A percentile compares a stretch with the other conserved stretches of the same genome.
Conservation (phyloP, 2,888 invertebrate genomes). For the Andricus curvator region DNA sequence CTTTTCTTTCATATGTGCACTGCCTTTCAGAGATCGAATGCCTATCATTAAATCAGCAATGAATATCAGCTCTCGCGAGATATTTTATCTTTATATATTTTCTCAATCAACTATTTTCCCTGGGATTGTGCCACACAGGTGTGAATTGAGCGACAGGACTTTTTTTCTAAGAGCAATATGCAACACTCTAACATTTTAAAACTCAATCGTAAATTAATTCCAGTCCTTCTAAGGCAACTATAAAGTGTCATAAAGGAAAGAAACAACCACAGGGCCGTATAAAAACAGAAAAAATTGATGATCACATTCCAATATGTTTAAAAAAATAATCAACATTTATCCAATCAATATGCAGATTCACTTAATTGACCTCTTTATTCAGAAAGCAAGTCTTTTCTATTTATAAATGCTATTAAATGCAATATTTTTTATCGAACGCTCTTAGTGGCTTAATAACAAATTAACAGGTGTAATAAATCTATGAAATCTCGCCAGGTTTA, state of each 20-base stretch:
- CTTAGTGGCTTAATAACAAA: background rate
- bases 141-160: constrained; percentile 30
- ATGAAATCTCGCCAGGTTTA: constrained; percentile 5
- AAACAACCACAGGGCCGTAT: background rate
- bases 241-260: constrained; percentile 27
- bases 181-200: constrained; percentile 3
- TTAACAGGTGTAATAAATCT: constrained; percentile 20
- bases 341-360: constrained; percentile 30
- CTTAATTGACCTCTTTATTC: constrained; percentile 8
- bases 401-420: background rate
- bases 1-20: constrained; percentile 15
- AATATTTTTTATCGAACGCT: background rate
- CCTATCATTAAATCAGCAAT: constrained; percentile 39
- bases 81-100: constrained; percentile 8
- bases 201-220: constrained; percentile 16
- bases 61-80: background rate
- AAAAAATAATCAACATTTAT: background rate
- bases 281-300: background rate
- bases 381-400: background rate
- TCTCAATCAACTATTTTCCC: background rate
- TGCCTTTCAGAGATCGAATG: constrained; percentile 26
- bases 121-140: background rate
- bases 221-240: background rate
- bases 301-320: constrained; percentile 14
- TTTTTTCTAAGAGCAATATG: constrained; percentile 23